Evolutionary conservation across 2,797 vertebrate species (phyloP), one percentile per base, ranked within the genome.

Genomic region (Gallinago nigripennis): DNA sequence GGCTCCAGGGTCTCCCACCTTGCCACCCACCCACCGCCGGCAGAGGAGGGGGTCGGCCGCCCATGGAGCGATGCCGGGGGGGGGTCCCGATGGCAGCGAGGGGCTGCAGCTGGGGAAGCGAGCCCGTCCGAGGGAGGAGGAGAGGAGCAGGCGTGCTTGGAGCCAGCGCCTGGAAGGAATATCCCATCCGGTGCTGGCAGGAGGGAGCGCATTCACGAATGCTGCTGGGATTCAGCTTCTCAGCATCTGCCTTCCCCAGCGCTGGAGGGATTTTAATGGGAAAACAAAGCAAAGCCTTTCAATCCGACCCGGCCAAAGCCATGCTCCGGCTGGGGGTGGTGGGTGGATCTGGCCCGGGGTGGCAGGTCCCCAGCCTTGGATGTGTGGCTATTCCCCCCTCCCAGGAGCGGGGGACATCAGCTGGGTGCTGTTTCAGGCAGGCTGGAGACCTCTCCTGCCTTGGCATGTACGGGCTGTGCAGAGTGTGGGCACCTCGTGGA

Each of bases 131-230:
- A 78, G 80, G 70, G 83, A 78, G 70, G 82, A 75, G 70, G 82
- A 75, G 73, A 90, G 73, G 25, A 1, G 86, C 30, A 3, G 60
- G 69, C 10, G 11, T 58, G 83, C 78, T 79, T 89, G 91, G 88
- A 96, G 92, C 1, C 0, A 88, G 90, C 2, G 28, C 30, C 82
- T 90, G 93, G 95, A 91, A 92, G 85, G 87, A 92, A 84, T 66
- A 88, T 93, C 93, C 91, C 86, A 96, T 96, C 94, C 85, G 94
- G 94, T 60, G 33, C 93, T 97, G 96, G 96, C 95, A 95, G 93
- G 27, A 78, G 72, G 20, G 21, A 90, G 66, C 4, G 1, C 85
- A 95, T 96, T 96, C 95, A 94, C 14, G 27, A 95, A 95, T 75
- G 88, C 96, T 96, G 95, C 73, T 91, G 95, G 94, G 96, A 94